Evolutionary conservation across 2,797 vertebrate genomes (phyloP).

Genomic region (Chiloscyllium punctatum): DNA sequence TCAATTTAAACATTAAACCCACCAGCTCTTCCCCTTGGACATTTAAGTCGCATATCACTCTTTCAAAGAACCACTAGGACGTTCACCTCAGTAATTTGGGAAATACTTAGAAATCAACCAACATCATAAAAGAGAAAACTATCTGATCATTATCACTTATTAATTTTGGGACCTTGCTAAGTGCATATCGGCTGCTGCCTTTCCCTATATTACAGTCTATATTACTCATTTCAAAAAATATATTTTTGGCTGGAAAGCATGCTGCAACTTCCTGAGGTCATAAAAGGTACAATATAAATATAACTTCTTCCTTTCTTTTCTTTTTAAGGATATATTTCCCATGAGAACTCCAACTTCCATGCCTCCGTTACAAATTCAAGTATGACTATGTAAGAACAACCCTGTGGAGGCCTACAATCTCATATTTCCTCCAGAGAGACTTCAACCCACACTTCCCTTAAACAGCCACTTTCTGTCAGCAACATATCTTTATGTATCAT

Average conservation of each 20-base stretch:
- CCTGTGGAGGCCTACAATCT: not conserved
- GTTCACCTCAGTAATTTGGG: not conserved
- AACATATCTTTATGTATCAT: not conserved
- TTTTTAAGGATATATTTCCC: not conserved
- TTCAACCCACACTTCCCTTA: not conserved
- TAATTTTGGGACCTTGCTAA: not conserved
- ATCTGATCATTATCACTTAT: not conserved
- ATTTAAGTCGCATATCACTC: not conserved
- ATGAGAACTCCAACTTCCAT: not conserved
- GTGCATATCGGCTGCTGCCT: not conserved
- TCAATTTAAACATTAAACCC: not conserved
- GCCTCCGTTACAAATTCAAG: not conserved
- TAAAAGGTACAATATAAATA: not conserved
- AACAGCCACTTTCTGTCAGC: not conserved
- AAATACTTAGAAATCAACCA: not conserved
- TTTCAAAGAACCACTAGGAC: not conserved
- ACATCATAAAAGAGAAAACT: not conserved
- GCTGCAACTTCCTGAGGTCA: not conserved
- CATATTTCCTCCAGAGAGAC: not conserved
- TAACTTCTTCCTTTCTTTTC: not conserved
- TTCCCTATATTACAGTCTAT: not conserved
- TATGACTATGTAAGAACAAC: not conserved
- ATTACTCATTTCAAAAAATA: not conserved
- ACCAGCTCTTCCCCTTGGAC: not conserved
- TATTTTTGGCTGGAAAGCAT: not conserved